Percentiles rank a stretch among this genome's conserved stretches.
phyloP scores from a whole-genome alignment of 2,797 vertebrate species.

The Apogon hyalosoma region DNA sequence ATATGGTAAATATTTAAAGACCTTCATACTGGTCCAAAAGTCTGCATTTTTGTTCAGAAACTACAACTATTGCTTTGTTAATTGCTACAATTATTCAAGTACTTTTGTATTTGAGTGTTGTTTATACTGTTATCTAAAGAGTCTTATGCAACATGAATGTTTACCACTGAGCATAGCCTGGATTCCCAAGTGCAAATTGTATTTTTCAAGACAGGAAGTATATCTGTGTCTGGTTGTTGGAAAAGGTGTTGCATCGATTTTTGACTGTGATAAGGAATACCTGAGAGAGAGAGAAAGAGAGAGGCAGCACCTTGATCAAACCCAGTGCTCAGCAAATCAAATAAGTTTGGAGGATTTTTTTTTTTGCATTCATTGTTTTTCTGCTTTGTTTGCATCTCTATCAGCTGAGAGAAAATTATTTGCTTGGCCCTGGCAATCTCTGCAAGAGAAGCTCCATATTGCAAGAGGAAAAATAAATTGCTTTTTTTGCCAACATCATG shows the following conservation, averaged over 20 bases:
- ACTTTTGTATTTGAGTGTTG: slow-evolving; percentile 2
- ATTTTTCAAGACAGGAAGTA: slow-evolving; percentile 38
- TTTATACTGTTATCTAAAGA: slow-evolving; percentile 10
- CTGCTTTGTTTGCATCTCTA: slow-evolving; percentile 80
- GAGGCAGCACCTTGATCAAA: slow-evolving; percentile 66
- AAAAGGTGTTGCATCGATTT: slow-evolving; percentile 57
- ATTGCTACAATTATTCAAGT: not conserved
- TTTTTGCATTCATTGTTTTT: slow-evolving; percentile 77
- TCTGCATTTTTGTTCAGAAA: not conserved
- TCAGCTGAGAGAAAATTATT: slow-evolving; percentile 75
- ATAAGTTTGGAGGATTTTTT: slow-evolving; percentile 75
- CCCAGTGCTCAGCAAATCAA: slow-evolving; percentile 64
- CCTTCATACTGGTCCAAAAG: not conserved
- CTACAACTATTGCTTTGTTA: not conserved
- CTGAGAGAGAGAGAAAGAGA: slow-evolving; percentile 30
- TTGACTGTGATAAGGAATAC: slow-evolving; percentile 57
- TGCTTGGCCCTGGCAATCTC: slow-evolving; percentile 56
- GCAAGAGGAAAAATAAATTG: slow-evolving; percentile 74
- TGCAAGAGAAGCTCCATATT: slow-evolving; percentile 57
- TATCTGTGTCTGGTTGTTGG: slow-evolving; percentile 31
- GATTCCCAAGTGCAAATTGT: slow-evolving; percentile 51
- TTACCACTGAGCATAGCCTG: slow-evolving; percentile 12
- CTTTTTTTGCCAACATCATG: slow-evolving; percentile 56
- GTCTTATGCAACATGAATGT: slow-evolving; percentile 6
- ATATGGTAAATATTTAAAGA: not conserved